Conservation (phyloP, 2,113 vertebrate species). For the Prolemur simus region DNA sequence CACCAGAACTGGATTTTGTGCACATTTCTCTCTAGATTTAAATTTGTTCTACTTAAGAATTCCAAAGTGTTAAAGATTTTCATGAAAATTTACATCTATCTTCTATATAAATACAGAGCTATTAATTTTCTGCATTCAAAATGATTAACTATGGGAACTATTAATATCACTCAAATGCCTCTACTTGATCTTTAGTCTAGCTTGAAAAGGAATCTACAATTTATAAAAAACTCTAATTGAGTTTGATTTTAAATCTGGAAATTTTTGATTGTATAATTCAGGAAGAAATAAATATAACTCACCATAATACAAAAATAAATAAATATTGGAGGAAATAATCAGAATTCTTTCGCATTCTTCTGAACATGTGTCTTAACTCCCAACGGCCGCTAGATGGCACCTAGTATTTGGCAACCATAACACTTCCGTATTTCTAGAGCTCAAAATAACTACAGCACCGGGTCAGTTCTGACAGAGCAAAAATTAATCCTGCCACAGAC, state of each 20-base stretch:
- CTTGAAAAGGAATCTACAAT: neutral
- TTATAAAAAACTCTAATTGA: neutral
- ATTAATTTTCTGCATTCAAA: neutral
- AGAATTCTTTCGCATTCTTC: neutral
- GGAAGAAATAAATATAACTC: neutral
- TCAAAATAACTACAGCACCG: neutral
- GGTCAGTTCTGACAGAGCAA: neutral
- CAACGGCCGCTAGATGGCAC: conserved; percentile 83
- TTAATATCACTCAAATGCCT: neutral
- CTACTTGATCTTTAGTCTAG: neutral
- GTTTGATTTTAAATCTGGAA: neutral
- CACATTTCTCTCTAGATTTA: neutral
- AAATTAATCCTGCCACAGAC: neutral
- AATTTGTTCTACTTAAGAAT: neutral
- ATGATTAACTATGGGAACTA: neutral
- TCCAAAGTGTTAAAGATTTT: conserved; percentile 18
- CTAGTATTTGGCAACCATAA: conserved; percentile 72
- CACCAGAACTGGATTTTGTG: neutral
- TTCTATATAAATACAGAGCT: neutral
- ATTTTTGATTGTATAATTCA: neutral
- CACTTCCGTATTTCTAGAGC: neutral
- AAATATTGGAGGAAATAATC: neutral
- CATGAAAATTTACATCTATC: neutral
- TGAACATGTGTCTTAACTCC: neutral
- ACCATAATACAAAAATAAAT: neutral